Evolutionary conservation across 2,113 vertebrate species (phyloP), one percentile per base, ranked within the genome.

Genomic region (Taurulus bubalis): DNA sequence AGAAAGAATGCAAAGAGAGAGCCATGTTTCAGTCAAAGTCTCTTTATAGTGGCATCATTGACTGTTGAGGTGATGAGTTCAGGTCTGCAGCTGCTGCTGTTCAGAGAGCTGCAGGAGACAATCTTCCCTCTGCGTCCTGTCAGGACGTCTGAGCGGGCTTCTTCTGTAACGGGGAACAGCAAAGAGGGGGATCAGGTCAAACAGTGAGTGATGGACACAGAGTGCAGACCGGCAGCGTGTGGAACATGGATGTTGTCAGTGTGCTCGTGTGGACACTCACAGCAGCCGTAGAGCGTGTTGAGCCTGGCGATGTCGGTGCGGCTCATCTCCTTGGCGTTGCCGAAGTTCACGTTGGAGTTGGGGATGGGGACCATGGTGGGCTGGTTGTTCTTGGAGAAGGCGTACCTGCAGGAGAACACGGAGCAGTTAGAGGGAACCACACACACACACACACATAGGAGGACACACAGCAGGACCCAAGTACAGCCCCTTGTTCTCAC

Each of bases 211-310:
- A 0, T 53, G 15, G 47, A 63, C 6, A 51, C 40, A 62, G 4
- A 42, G 6, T 38, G 8, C 8, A 49, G 22, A 24, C 11, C 38
- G 30, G 47, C 47, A n/a, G n/a, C 18, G 10, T 34, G n/a, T 38
- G 56, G 30, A 58, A 28, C 24, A 4, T n/a, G 4, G 16, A 9
- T 47, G 28, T 26, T 36, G 6, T n/a, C 62, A 40, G 53, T 26
- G 2, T 18, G 22, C 14, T 49, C 12, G 22, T 59, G 26, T 42
- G 60, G n/a, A 69, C 49, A 85, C 86, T 90, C 73, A 88, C 89
- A 91, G 69, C 91, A 93, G 63, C 84, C 18, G 76, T 94, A 93
- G 22, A 94, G 90, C 0, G 9, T 87, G 74, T 92, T 94, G 80
- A 93, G 71, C 20, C 93, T 86, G 28, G 77, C 15, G 2, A 86